These are phyloP conservation scores for Endomychus coccineus DNA, from an alignment of 2,888 invertebrate genomes.

Conservation along the genomic window DNA sequence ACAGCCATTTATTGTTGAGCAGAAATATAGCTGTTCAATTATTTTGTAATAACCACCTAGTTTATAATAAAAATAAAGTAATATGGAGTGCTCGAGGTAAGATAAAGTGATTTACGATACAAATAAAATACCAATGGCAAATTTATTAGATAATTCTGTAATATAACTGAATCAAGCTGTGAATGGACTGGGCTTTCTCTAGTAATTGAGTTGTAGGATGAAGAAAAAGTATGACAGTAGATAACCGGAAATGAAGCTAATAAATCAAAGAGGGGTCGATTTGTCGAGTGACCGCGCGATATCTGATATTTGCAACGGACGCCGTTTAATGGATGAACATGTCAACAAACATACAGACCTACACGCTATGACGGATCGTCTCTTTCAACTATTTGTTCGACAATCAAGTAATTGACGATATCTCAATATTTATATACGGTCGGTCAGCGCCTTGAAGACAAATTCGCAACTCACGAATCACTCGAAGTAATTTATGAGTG, in stretches of 20 bases:
- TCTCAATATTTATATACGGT: slow-evolving; percentile 8
- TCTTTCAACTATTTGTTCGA: slow-evolving; percentile 10
- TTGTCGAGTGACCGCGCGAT: slow-evolving; percentile 42
- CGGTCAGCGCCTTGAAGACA: too few relatives aligned
- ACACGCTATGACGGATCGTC: slow-evolving; percentile 13
- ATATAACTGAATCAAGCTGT: slow-evolving; percentile 9
- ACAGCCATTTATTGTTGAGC: too few relatives aligned
- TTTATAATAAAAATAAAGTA: too few relatives aligned
- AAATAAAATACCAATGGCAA: slow-evolving; percentile 9
- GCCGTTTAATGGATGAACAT: slow-evolving; percentile 42
- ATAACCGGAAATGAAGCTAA: slow-evolving; percentile 42
- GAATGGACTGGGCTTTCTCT: slow-evolving; percentile 8
- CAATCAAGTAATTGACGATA: slow-evolving; percentile 12
- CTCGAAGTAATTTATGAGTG: too few relatives aligned
- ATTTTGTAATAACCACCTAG: too few relatives aligned
- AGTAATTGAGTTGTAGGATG: slow-evolving; percentile 32
- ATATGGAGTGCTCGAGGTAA: too few relatives aligned
- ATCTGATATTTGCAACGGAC: slow-evolving; percentile 43
- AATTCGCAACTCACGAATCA: too few relatives aligned
- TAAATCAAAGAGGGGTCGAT: slow-evolving; percentile 45
- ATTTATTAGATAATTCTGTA: slow-evolving; percentile 11
- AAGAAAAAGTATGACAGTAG: slow-evolving; percentile 32
- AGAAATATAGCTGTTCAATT: too few relatives aligned
- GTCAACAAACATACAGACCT: slow-evolving; percentile 36
- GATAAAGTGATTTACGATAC: slow-evolving; percentile 13